Conservation (phyloP, 2,113 vertebrate species). For the Larimichthys crocea region DNA sequence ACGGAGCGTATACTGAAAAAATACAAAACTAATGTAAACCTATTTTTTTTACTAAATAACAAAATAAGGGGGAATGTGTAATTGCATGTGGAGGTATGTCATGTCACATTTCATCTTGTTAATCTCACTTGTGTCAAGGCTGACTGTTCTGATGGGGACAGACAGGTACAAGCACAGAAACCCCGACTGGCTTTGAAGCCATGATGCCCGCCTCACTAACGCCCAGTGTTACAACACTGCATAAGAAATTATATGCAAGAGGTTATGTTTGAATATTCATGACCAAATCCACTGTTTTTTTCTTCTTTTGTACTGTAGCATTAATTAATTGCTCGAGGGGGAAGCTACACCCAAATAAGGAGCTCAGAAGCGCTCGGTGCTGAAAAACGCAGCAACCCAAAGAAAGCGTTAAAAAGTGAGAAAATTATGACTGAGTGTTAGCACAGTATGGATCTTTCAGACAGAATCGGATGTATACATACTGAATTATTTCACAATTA, state of each 20-base stretch:
- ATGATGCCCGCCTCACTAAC: constrained; percentile 39
- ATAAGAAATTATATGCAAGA: constrained; percentile 87
- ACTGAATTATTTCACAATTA: constrained; percentile 18
- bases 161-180: constrained; percentile 18
- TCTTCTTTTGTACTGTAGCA: constrained; percentile 98
- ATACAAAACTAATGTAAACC: background rate
- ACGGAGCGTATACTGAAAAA: background rate
- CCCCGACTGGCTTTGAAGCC: constrained; percentile 49
- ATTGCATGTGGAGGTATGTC: background rate
- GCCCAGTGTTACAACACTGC: constrained; percentile 66
- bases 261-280: constrained; percentile 99
- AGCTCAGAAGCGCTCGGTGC: constrained; percentile 19
- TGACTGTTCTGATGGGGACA: constrained; percentile 28
- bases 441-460: constrained; percentile 11
- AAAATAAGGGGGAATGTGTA: background rate
- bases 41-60: background rate
- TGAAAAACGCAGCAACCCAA: constrained; percentile 29
- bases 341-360: constrained; percentile 88
- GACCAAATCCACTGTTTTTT: constrained; percentile 95
- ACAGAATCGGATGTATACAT: constrained; percentile 8
- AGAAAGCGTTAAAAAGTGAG: constrained; percentile 46
- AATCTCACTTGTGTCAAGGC: constrained; percentile 22
- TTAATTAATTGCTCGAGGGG: constrained; percentile 99
- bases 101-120: constrained; percentile 19
- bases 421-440: constrained; percentile 28